Evolutionary conservation across 2,888 invertebrate genomes (phyloP).

Genomic region (Lysandra coridon): DNA sequence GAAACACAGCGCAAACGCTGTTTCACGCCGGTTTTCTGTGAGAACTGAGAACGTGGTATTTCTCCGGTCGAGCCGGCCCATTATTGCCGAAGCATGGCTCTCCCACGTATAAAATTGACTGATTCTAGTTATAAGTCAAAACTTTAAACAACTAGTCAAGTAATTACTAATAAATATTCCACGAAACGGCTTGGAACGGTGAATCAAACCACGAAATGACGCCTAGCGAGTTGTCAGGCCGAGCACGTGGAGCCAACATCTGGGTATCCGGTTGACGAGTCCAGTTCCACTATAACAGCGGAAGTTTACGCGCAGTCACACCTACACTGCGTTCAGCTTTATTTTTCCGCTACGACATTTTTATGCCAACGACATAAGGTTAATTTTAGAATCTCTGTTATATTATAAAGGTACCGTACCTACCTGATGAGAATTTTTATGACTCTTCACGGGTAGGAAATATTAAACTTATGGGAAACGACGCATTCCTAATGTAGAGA

Average conservation of each 20-base stretch:
- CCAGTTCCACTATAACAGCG: slow-evolving; percentile 4
- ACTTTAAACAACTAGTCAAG: no score
- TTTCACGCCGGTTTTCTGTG: no score
- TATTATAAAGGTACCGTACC: slow-evolving; percentile 27
- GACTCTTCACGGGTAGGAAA: slow-evolving; percentile 47
- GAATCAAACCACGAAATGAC: slow-evolving; percentile 3
- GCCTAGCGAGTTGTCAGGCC: slow-evolving; percentile 51
- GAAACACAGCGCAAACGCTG: no score
- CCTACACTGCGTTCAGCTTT: slow-evolving; percentile 44
- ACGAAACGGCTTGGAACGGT: neutral
- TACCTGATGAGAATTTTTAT: slow-evolving; percentile 51
- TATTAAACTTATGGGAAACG: neutral
- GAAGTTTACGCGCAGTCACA: slow-evolving; percentile 51
- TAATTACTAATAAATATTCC: neutral
- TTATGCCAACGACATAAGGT: neutral
- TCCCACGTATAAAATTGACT: no score
- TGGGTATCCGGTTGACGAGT: slow-evolving; percentile 58
- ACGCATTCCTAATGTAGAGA: neutral
- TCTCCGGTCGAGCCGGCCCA: no score
- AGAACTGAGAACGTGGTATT: no score
- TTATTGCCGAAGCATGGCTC: no score
- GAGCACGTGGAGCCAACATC: slow-evolving; percentile 62
- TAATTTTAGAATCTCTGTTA: neutral
- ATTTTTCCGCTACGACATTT: neutral
- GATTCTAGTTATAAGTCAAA: no score